Percentiles rank a stretch among this genome's conserved stretches.
These are phyloP conservation scores for Archocentrus centrarchus DNA, from an alignment of 2,113 vertebrate genomes.

Conservation along the genomic window DNA sequence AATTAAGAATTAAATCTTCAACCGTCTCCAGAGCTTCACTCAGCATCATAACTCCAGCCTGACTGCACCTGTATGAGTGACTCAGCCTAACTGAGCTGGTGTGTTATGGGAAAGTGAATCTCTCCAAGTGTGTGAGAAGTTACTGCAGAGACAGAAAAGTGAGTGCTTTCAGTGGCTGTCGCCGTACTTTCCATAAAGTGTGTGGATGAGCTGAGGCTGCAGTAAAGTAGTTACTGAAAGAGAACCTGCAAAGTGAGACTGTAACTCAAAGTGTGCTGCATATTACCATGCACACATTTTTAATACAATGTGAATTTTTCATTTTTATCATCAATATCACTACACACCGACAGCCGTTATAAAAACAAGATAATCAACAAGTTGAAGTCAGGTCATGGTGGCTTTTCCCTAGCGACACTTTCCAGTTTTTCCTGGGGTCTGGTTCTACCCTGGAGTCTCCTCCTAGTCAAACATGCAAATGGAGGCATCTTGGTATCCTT, in stretches of 20 bases:
- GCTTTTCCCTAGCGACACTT: not conserved
- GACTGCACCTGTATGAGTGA: not conserved
- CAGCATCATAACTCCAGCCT: not conserved
- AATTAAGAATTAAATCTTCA: fast-evolving
- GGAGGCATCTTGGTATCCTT: not conserved
- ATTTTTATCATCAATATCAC: not conserved
- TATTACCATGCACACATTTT: no score
- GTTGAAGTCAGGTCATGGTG: not conserved
- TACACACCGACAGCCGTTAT: not conserved
- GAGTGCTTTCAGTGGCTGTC: no score
- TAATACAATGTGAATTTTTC: no score
- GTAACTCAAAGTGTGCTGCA: not conserved
- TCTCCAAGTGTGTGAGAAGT: not conserved
- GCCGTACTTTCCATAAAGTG: no score
- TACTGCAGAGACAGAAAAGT: no score
- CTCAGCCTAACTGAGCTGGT: not conserved
- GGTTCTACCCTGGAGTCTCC: not conserved
- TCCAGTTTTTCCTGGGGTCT: not conserved
- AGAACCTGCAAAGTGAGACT: not conserved
- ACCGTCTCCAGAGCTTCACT: not conserved
- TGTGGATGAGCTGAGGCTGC: no score
- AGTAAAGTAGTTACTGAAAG: no score
- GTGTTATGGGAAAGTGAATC: not conserved
- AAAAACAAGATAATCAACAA: not conserved
- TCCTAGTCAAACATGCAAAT: not conserved